Base-by-base conservation (phyloP, 2,797 vertebrate species). In the Helostoma temminkii region DNA sequence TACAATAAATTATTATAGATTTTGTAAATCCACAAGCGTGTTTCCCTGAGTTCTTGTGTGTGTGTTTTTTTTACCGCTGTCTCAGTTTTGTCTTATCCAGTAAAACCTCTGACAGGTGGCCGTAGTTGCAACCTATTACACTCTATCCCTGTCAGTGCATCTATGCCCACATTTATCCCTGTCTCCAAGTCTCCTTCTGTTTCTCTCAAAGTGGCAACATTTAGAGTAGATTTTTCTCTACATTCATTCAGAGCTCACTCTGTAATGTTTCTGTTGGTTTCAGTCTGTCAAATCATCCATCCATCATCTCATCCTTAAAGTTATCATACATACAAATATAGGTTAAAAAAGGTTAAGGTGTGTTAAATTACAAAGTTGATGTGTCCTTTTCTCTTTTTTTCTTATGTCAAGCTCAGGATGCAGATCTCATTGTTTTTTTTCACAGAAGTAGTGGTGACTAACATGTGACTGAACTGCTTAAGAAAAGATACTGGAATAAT, bases 151-250 rank as follows among this genome's bases (percentile, higher is more conserved):
- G 42, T 63, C 32, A 74, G 21, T 47, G 53, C 54, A 65, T 48
- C 52, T 21, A 21, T 48, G 18, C 36, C 25, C 43, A 21, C 47
- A 55, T 41, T 41, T 34, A 63, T 65, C 43, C 37, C 50, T 26
- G 15, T 6, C 6, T 47, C 16, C 22, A 1, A 2, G 22, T 30
- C 24, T 54, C 42, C 47, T 56, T 19, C 50, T 63, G 36, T 42
- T 19, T 43, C 21, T 41, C 41, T 46, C 26, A 64, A 50, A 60
- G n/a, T 55, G 37, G 7, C 34, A 42, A 39, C 37, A 71, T 39
- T 70, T 55, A 66, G n/a, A 63, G 10, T 14, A 12, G 15, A 61
- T 80, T 68, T 57, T 15, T 26, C 25, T 58, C 53, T 16, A 8
- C 14, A 46, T 55, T 25, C 32, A 32, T n/a, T n/a, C 18, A 41